Base-by-base conservation (phyloP, 2,113 vertebrate species). In the Strix uralensis region DNA sequence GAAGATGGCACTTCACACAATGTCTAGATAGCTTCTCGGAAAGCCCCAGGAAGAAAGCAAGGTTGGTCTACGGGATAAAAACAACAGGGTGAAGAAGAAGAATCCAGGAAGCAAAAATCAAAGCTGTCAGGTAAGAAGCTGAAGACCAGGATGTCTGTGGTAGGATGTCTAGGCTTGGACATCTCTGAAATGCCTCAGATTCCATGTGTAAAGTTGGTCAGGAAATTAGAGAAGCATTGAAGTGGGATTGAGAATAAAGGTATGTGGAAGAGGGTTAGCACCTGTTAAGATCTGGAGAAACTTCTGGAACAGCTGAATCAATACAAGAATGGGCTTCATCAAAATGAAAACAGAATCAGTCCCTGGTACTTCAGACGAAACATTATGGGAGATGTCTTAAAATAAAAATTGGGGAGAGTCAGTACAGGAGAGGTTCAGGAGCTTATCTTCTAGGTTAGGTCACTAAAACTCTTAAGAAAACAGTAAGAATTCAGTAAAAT, bases 41-140 rank as follows among this genome's bases (percentile, higher is more conserved):
- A 74, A 89, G 91, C 72, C 91, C 55, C 57, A 70, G 77, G 91
- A 86, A 94, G 67, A 93, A 86, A 25, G 59, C 46, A 69, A 86
- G 30, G 58, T 7, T 59, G 66, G 29, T 63, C 69, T 71, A 36
- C 13, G 14, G 67, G 36, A 92, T 70, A 66, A 78, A 69, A 93
- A 82, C 88, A 90, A 75, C 30, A 77, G 58, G 36, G 66, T 63
- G 67, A 52, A 27, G 67, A 95, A 77, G 72, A 83, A 22, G 67
- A 95, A 95, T 77, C 55, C 69, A 81, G 81, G 65, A 74, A 74
- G 42, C 27, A 84, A 96, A 96, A 83, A 94, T 95, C 51, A 86
- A 97, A 96, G 77, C 81, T 87, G 83, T 71, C 83, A 86, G 59
- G 51, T 70, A 78, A 91, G 51, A 81, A 66, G 80, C 46, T 91